Conservation (phyloP, 2,797 vertebrate genomes). For the Rhincodon typus region DNA sequence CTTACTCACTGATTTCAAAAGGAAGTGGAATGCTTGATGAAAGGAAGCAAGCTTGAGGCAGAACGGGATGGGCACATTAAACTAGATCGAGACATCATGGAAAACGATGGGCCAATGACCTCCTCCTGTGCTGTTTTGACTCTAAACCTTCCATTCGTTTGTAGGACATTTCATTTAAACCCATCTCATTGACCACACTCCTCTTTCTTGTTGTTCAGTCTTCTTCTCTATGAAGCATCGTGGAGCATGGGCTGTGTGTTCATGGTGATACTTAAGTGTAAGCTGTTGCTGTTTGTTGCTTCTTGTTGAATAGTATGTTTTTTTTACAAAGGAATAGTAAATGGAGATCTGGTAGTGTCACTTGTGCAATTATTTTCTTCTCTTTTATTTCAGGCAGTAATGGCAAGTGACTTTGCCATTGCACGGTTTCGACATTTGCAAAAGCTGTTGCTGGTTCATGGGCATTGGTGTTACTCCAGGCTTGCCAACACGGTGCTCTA, state of each 20-base stretch:
- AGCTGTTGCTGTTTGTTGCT: neutral
- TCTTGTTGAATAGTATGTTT: neutral
- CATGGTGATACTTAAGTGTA: neutral
- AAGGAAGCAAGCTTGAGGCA: neutral
- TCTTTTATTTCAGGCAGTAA: conserved; percentile 75
- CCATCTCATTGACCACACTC: neutral
- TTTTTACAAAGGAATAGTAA: neutral
- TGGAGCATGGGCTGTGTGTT: neutral
- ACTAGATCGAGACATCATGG: neutral
- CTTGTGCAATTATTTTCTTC: neutral
- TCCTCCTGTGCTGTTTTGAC: neutral
- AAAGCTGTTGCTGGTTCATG: conserved; percentile 90
- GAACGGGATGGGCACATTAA: neutral
- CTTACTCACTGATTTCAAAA: neutral
- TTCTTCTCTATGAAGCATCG: neutral
- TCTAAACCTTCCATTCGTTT: neutral
- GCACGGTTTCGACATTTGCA: conserved; percentile 86
- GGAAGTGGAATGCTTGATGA: neutral
- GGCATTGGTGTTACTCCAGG: conserved; percentile 94
- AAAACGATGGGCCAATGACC: neutral
- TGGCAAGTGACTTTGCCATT: conserved; percentile 94
- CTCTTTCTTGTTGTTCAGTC: neutral
- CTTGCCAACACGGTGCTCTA: conserved; percentile 97
- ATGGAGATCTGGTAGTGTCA: neutral
- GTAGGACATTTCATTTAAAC: neutral